Base-by-base conservation (phyloP, 2,113 vertebrate genomes). In the Labrus mixtus region DNA sequence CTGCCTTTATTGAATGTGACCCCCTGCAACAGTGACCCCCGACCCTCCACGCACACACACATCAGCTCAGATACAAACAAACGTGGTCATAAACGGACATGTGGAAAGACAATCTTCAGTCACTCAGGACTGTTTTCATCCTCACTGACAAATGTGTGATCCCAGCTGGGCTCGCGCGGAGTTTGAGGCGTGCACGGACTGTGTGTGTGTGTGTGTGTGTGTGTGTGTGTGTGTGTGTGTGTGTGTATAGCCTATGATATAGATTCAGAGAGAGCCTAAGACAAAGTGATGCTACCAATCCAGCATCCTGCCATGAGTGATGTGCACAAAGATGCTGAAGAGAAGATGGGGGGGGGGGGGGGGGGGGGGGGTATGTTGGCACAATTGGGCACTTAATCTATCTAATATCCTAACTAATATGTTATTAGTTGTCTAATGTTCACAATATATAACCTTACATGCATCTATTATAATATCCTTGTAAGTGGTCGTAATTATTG, bases 281-380 rank as follows among this genome's bases (percentile, higher is more conserved):
- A 87, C 78, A 86, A 82, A 90, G 71, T 89, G 84, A 91, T 91
- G 87, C 80, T 48, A 66, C 82, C 79, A 53, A 87, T 85, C 78
- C 89, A 85, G 58, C 78, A 79, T 80, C 51, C 78, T 81, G 84
- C 79, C 89, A 90, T 74, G 82, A 73, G 68, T 78, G 73, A 90
- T 84, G 60, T 81, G 69, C 77, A 79, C 81, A 86, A 65, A 79
- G 73, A 87, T 87, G 72, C 78, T 76, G 78, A 85, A 19, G 69
- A 78, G 66, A 76, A 41, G 67, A 64, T 64, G 46, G 17, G 58
- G 13, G 43, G 39, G 10, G 22, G 33, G 58, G 13, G 43, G 39
- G 10, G 22, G 33, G 55, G 56, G 20, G 56, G 23, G 51, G 22
- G 6, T 15, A 8, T 70, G 46, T 60, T 50, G 20, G 62, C 53